Conservation (phyloP, 2,888 invertebrate species). For the Pedicia rivosa region DNA sequence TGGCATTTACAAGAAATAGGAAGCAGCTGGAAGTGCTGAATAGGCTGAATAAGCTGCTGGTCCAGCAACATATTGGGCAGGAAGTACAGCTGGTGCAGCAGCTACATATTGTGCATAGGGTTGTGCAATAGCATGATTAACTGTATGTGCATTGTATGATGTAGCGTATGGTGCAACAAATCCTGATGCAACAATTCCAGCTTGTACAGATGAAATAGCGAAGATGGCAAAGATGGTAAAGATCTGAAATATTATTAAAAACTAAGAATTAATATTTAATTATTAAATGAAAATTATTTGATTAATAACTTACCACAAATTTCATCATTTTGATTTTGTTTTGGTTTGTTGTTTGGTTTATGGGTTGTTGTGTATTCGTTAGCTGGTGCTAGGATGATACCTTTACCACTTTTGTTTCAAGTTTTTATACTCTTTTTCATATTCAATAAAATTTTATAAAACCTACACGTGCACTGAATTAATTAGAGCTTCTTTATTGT, state of each 20-base stretch:
- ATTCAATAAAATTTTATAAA: too few relatives aligned
- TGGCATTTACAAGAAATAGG: too few relatives aligned
- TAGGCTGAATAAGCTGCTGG: conserved; percentile 14
- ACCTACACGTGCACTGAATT: too few relatives aligned
- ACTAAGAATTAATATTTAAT: not conserved
- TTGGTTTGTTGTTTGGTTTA: not conserved
- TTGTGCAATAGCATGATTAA: conserved; percentile 59
- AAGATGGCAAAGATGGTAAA: conserved; percentile 18
- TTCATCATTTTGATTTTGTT: conserved; percentile 9
- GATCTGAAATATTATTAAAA: conserved; percentile 16
- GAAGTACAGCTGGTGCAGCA: conserved; percentile 23
- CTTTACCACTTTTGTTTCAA: too few relatives aligned
- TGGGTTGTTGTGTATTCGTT: too few relatives aligned
- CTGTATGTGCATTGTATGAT: conserved; percentile 56
- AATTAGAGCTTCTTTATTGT: too few relatives aligned
- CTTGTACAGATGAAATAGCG: conserved; percentile 20
- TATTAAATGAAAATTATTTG: not conserved
- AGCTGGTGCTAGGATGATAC: too few relatives aligned
- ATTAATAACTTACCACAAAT: conserved; percentile 19
- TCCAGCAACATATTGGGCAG: conserved; percentile 17
- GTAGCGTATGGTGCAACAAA: conserved; percentile 56
- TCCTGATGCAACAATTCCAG: conserved; percentile 30
- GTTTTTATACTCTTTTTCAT: too few relatives aligned
- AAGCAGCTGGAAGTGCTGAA: conserved; percentile 14
- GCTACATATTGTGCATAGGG: conserved; percentile 35